Base-by-base conservation (phyloP, 1,140 invertebrate genomes). In the Thalassaphorura encarpata region DNA sequence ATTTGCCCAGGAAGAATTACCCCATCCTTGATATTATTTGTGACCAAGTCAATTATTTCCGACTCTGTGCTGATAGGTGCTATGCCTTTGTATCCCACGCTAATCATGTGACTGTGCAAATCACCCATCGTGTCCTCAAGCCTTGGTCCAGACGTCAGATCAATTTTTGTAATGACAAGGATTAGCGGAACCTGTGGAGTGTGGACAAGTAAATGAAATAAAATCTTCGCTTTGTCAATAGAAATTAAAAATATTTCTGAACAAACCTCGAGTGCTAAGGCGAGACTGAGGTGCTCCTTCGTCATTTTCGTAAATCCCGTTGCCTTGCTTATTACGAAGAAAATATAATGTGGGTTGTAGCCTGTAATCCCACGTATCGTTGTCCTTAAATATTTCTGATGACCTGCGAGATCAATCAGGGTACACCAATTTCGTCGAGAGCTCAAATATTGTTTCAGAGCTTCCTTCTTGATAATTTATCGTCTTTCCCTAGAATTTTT, bases 401-500 rank as follows among this genome's bases (percentile, higher is more conserved):
- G 92, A 0, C 95, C 96, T 5, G 94, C 94, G 58, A 98, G 75
- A 76, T 99, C 96, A 67, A 98, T 84, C 15, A 98, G 89, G 1
- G 91, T 94, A n/a, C 0, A 98, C 85, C 33, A 97, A 73, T 73
- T 94, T 95, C 5, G 85, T 83, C 2, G 88, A 89, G 52, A 82
- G 76, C 64, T 93, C 89, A 63, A 87, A 91, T 45, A 98, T 97
- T 67, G 97, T 89, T 72, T 97, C 94, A 0, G 92, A 84, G 1
- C 87, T 93, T 69, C 86, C 84, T 67, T 91, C 86, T 58, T 85
- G 86, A 68, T 94, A 96, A 65, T 94, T 95, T 1, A 93, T 79
- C 26, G 87, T 76, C 63, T 80, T 76, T 1, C 85, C 84, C 76
- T 76, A 42, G 48, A 70, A 52, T 2, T 21, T 36, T 26, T 33